Evolutionary conservation across 1,140 invertebrate genomes (phyloP), one percentile per base, ranked within the genome.

Genomic region (Scylla paramamosain): DNA sequence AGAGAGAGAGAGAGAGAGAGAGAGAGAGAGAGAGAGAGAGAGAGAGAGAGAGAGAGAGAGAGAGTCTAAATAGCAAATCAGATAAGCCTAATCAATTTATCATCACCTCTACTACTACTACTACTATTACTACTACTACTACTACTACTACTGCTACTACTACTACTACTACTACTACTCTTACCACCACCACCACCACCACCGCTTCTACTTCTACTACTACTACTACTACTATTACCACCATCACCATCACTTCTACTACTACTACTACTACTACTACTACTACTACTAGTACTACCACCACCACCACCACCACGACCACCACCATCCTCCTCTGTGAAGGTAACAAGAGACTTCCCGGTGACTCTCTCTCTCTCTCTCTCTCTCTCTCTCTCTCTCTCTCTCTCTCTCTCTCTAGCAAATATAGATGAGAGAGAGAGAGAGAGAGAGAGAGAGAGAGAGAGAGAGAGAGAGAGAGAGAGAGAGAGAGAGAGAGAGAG

Each of bases 11-110:
- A 88, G 86, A 88, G n/a, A 88, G 83, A 86, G 83, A 14, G 83
- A 86, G 83, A 14, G 83, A 86, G 83, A 86, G 52, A 12, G 12
- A 59, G 52, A 12, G 52, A 59, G 52, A 59, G 52, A 59, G 16
- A 12, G 83, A 86, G 83, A 86, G 83, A 86, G 83, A 86, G 83
- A 86, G 83, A 86, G 83, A 86, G 83, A 86, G 83, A 86, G 83
- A 86, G 28, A 29, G 32, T 6, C 12, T 25, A 28, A 29, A 86
- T 8, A 86, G 12, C 83, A 59, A 59, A 59, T 14, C 10, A 20
- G 52, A 59, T 59, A 59, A 59, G 16, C 83, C 83, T 39, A 86
- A 88, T 20, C n/a, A n/a, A 77, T 7, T 77, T 77, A 77, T 20
- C 67, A 77, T n/a, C 67, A 77, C 67, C 67, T 16, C 67, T 20